Conservation (phyloP, 2,888 invertebrate species). For the Schrankia costaestrigalis region DNA sequence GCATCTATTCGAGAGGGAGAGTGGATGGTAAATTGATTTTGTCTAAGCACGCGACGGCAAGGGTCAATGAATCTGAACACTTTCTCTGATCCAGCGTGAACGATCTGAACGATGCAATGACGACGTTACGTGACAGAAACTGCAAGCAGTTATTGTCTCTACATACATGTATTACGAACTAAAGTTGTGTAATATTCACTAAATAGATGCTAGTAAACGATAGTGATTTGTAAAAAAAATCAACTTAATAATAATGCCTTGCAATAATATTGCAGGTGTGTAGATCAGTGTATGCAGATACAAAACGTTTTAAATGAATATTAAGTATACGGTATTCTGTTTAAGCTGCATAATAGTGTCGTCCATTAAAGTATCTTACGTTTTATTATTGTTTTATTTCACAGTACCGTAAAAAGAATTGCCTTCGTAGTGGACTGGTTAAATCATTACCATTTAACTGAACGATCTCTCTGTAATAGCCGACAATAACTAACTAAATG, state of each 20-base stretch:
- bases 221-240: conserved; percentile 21
- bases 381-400: too few species aligned
- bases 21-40: conserved; percentile 67
- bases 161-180: conserved; percentile 16
- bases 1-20: conserved; percentile 62
- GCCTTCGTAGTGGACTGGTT: too few species aligned
- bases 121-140: conserved; percentile 24
- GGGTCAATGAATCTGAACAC: conserved; percentile 64
- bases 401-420: too few species aligned
- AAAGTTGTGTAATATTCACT: conserved; percentile 12
- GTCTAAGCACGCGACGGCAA: conserved; percentile 65
- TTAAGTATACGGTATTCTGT: conserved; percentile 2
- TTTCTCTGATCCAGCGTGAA: conserved; percentile 51
- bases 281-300: conserved; percentile 5
- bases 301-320: conserved; percentile 3
- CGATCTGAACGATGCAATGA: conserved; percentile 30
- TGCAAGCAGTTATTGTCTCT: conserved; percentile 28
- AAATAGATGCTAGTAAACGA: conserved; percentile 6
- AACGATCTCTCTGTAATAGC: too few species aligned
- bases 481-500: too few species aligned
- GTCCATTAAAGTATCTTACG: too few species aligned
- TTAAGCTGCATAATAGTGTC: background rate
- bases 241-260: conserved; percentile 11
- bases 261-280: conserved; percentile 14
- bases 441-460: too few species aligned